These are phyloP conservation scores for Euthynnus affinis DNA, from an alignment of 2,797 vertebrate species.

Conservation along the genomic window DNA sequence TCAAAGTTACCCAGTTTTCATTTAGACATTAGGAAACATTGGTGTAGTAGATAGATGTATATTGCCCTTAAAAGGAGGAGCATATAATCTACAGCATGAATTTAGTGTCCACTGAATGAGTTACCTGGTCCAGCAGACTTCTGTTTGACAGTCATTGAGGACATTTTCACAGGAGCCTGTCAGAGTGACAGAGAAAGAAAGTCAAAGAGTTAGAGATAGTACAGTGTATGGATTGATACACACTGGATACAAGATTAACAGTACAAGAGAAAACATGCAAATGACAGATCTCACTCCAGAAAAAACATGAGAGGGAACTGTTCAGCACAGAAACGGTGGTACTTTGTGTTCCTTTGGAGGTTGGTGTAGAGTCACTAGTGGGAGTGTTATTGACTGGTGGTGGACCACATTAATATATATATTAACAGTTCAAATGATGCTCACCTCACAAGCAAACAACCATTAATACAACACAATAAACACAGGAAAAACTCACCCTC, in stretches of 20 bases:
- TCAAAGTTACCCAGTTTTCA: neutral
- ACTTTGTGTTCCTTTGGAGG: neutral
- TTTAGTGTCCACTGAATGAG: neutral
- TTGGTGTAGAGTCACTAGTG: neutral
- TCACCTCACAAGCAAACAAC: neutral
- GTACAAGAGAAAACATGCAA: neutral
- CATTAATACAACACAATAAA: neutral
- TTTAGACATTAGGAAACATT: neutral
- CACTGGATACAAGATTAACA: neutral
- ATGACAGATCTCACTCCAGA: too few species aligned
- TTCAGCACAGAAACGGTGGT: neutral
- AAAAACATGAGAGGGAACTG: accelerated
- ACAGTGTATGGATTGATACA: neutral
- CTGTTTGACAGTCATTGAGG: accelerated
- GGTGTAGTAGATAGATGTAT: neutral
- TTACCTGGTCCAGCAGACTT: constrained; percentile 48
- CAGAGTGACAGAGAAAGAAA: neutral
- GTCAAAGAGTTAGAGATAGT: neutral
- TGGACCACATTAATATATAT: too few species aligned
- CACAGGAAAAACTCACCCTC: constrained; percentile 51
- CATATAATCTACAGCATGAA: neutral
- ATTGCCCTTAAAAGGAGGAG: neutral
- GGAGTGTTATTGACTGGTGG: too few species aligned
- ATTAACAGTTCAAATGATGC: neutral
- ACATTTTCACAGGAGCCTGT: neutral